phyloP scores from a whole-genome alignment of 2,113 vertebrate genomes.

The Cynocephalus volans region DNA sequence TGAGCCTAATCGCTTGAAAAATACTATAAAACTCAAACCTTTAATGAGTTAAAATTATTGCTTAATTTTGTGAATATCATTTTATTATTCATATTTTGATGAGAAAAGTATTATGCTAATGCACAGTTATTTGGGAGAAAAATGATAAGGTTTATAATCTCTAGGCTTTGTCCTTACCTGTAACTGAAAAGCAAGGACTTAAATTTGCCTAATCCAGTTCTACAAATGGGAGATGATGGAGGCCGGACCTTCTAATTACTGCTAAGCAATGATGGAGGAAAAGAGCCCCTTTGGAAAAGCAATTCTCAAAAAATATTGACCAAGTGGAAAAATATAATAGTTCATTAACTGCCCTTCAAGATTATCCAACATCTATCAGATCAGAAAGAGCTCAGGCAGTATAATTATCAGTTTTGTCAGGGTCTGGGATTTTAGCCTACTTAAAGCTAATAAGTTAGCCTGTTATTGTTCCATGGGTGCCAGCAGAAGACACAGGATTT shows the following conservation, averaged over 20 bases:
- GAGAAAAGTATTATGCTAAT: conserved; percentile 24
- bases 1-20: conserved; percentile 29
- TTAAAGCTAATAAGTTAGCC: not conserved
- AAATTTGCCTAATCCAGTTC: not conserved
- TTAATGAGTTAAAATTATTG: conserved; percentile 24
- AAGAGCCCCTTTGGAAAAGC: not conserved
- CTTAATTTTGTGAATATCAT: conserved; percentile 16
- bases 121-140: not conserved
- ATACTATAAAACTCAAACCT: not conserved
- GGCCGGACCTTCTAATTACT: not conserved
- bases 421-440: conserved; percentile 4
- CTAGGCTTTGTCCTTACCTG: not conserved
- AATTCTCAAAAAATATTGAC: conserved; percentile 48
- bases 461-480: not conserved
- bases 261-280: not conserved
- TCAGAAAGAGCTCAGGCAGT: not conserved
- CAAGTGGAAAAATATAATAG: not conserved
- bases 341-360: conserved; percentile 13
- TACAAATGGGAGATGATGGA: not conserved
- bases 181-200: not conserved
- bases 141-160: not conserved
- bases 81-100: conserved; percentile 34
- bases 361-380: not conserved
- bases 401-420: not conserved
- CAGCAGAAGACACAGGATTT: not conserved